Evolutionary conservation across 2,113 vertebrate genomes (phyloP).

Genomic region (Eptatretus burgeri): DNA sequence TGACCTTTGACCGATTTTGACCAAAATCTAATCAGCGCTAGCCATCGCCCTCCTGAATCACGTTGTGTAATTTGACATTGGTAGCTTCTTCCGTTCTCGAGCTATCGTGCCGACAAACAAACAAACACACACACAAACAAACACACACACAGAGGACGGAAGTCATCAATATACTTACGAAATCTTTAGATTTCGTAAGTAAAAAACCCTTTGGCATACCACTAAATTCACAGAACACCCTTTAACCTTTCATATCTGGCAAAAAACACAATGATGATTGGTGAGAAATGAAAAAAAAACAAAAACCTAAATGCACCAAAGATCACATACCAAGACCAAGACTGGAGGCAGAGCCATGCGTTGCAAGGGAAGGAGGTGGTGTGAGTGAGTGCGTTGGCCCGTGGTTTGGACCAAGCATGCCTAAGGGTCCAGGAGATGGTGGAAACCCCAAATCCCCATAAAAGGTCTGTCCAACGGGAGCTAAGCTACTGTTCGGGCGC

Average conservation of each 20-base stretch:
- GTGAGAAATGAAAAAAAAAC: not conserved
- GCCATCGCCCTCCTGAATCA: too few species aligned
- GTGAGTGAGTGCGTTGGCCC: conserved; percentile 86
- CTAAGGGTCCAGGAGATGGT: conserved; percentile 85
- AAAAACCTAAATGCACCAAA: not conserved
- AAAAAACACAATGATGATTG: not conserved
- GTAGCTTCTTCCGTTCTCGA: too few species aligned
- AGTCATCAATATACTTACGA: too few species aligned
- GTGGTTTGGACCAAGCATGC: conserved; percentile 60
- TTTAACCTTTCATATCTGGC: conserved; percentile 11
- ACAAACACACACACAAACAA: too few species aligned
- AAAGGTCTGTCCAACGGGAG: conserved; percentile 81
- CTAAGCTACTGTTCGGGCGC: conserved; percentile 70
- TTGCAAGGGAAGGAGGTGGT: conserved; percentile 80
- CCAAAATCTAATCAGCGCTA: too few species aligned
- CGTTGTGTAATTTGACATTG: too few species aligned
- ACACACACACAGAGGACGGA: too few species aligned
- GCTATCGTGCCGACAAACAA: too few species aligned
- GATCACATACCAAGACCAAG: conserved; percentile 49
- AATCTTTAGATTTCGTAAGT: too few species aligned
- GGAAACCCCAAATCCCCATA: conserved; percentile 96
- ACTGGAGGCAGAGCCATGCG: conserved; percentile 86
- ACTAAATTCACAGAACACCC: conserved; percentile 30
- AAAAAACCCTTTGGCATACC: conserved; percentile 19
- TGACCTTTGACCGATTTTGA: too few species aligned